phyloP scores from a whole-genome alignment of 2,888 invertebrate species.

The Scelioninae gen. 2 region DNA sequence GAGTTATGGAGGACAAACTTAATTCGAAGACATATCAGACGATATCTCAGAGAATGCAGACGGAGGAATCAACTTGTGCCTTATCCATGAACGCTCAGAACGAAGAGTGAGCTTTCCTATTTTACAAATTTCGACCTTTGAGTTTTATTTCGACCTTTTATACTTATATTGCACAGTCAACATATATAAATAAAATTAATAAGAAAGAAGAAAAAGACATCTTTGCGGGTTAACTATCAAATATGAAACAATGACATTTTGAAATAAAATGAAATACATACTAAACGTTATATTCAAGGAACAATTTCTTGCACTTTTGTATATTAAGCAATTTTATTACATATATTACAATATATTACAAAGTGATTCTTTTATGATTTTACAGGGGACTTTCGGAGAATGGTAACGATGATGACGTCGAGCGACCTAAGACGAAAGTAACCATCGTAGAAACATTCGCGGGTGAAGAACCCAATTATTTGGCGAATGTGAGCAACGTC shows the following conservation, averaged over 20 bases:
- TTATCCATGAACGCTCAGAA: constrained; percentile 88
- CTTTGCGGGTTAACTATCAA: no score
- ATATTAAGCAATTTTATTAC: neutral
- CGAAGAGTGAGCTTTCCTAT: constrained; percentile 82
- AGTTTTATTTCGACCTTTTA: no score
- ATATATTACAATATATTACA: no score
- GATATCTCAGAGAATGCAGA: constrained; percentile 95
- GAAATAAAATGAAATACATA: no score
- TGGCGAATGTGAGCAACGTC: constrained; percentile 86
- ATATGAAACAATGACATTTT: no score
- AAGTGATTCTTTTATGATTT: neutral
- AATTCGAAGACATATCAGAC: constrained; percentile 97
- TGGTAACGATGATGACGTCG: constrained; percentile 79
- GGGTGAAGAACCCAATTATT: constrained; percentile 83
- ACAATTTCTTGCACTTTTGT: neutral
- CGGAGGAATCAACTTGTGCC: constrained; percentile 96
- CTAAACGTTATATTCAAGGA: no score
- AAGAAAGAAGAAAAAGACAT: no score
- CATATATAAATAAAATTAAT: no score
- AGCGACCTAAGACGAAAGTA: constrained; percentile 79
- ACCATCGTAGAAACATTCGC: constrained; percentile 79
- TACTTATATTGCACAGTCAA: no score
- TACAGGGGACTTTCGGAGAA: constrained; percentile 74
- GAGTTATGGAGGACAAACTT: constrained; percentile 96
- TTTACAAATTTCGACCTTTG: no score